These are phyloP conservation scores for Myiothlypis coronata DNA, from an alignment of 2,797 vertebrate species.

Conservation along the genomic window DNA sequence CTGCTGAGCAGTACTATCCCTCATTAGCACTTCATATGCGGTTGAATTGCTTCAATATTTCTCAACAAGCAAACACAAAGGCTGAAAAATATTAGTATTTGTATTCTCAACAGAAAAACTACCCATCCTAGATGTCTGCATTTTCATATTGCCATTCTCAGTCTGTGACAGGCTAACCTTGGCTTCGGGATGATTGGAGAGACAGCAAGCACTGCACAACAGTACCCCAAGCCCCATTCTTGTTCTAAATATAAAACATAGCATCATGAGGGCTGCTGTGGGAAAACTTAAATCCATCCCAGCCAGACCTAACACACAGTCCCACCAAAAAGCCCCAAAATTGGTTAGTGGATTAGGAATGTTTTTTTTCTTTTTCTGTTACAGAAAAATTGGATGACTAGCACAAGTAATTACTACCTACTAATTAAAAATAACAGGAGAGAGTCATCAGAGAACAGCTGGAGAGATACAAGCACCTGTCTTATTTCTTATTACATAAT, in stretches of 20 bases:
- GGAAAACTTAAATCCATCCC: neutral
- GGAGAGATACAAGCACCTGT: neutral
- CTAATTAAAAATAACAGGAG: neutral
- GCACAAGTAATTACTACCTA: neutral
- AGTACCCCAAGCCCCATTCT: neutral
- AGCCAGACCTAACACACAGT: neutral
- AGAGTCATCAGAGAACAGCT: neutral
- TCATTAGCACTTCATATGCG: neutral
- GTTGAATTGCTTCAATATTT: neutral
- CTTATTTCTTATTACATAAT: neutral
- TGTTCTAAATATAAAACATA: neutral
- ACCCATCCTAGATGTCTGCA: neutral
- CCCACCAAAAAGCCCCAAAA: rapidly evolving
- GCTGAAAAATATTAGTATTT: neutral
- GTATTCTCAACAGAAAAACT: neutral
- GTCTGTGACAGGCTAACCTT: neutral
- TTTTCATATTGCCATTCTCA: neutral
- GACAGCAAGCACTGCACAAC: neutral
- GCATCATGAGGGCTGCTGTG: neutral
- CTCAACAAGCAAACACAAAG: neutral
- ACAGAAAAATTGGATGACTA: neutral
- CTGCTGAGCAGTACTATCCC: neutral
- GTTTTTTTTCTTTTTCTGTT: neutral
- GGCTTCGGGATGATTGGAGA: neutral
- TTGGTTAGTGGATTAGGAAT: neutral